These are phyloP conservation scores for Ditylenchus dipsaci DNA, from an alignment of 1,140 invertebrate genomes.

Conservation along the genomic window DNA sequence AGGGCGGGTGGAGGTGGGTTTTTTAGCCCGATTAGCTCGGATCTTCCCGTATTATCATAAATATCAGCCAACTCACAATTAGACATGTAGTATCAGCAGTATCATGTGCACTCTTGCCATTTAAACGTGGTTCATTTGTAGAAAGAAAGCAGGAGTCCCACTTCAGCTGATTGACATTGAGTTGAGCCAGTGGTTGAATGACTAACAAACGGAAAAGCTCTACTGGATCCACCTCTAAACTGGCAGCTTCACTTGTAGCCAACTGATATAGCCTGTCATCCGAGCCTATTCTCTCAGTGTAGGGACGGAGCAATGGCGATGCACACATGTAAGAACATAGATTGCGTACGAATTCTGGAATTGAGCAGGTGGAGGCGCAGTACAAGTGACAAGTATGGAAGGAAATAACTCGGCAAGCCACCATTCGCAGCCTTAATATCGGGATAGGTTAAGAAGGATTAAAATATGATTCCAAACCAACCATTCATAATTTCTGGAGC, in stretches of 20 bases:
- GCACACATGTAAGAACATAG: conserved; percentile 26
- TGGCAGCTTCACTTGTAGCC: conserved; percentile 10
- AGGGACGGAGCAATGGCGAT: conserved; percentile 12
- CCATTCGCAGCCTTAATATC: conserved; percentile 20
- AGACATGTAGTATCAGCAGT: too few species aligned
- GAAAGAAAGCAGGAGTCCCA: too few species aligned
- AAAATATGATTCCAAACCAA: too few species aligned
- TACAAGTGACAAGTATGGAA: conserved; percentile 41
- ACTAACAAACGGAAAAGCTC: conserved; percentile 35
- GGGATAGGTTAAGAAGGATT: too few species aligned
- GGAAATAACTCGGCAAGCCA: conserved; percentile 32
- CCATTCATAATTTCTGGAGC: conserved; percentile 36
- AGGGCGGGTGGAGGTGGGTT: too few species aligned
- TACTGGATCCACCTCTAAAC: conserved; percentile 25
- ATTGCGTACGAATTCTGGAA: conserved; percentile 40
- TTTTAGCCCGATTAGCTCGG: too few species aligned
- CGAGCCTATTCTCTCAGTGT: conserved; percentile 20
- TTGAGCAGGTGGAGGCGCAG: conserved; percentile 26
- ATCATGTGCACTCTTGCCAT: too few species aligned
- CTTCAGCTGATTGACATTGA: too few species aligned
- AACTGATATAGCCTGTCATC: conserved; percentile 23
- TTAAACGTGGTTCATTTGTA: too few species aligned
- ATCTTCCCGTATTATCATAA: too few species aligned
- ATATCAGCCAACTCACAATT: conserved; percentile 4
- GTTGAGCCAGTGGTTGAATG: conserved; percentile 12